Conservation (phyloP, 2,888 invertebrate genomes). For the Megastigmus dorsalis region DNA sequence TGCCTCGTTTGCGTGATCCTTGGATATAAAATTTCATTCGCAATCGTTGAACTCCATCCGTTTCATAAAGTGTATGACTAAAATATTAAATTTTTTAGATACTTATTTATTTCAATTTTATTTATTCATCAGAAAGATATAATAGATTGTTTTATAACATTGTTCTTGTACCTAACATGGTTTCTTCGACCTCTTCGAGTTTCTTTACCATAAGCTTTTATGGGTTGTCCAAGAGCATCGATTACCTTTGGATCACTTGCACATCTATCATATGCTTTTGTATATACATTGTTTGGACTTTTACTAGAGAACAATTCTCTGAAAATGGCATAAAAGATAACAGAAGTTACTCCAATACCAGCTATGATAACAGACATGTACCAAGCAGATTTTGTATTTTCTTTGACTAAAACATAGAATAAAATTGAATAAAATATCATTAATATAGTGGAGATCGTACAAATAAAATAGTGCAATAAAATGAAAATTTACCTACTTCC, state of each 20-base stretch:
- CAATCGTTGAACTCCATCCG: constrained; percentile 86
- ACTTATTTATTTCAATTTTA: no score
- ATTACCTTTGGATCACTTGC: constrained; percentile 84
- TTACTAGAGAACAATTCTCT: constrained; percentile 91
- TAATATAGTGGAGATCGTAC: no score
- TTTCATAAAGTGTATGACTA: constrained; percentile 84
- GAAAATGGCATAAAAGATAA: constrained; percentile 89
- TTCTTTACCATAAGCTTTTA: constrained; percentile 93
- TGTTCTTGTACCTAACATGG: constrained; percentile 83
- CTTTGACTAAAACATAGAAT: constrained; percentile 80
- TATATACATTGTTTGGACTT: constrained; percentile 90
- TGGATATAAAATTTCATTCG: constrained; percentile 94
- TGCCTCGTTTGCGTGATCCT: constrained; percentile 87
- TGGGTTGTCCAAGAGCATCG: constrained; percentile 91
- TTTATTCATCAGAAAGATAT: no score
- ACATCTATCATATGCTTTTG: constrained; percentile 85
- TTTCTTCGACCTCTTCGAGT: constrained; percentile 87
- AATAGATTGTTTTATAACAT: no score
- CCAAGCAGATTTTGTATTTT: constrained; percentile 91
- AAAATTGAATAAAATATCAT: constrained; percentile 6
- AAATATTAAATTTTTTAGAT: constrained; percentile 53
- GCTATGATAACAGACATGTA: constrained; percentile 88
- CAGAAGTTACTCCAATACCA: constrained; percentile 87
- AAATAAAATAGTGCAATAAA: constrained; percentile 13
- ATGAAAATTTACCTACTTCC: constrained; percentile 69